Base-by-base conservation (phyloP, 2,113 vertebrate species). In the Leptosomus discolor region DNA sequence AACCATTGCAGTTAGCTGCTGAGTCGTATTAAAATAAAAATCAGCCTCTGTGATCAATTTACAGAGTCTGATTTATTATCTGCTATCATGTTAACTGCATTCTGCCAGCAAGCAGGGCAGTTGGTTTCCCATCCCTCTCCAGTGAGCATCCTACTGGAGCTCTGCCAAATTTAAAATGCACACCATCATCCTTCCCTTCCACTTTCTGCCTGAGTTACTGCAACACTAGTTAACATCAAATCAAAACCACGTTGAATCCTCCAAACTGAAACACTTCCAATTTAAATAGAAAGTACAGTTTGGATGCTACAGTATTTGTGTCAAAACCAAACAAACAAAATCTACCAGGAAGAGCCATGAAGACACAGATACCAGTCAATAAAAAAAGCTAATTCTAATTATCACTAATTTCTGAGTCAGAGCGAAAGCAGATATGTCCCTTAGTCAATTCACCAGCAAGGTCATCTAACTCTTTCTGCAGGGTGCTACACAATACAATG, bases 401-500 rank as follows among this genome's bases (percentile, higher is more conserved):
- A 43, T 14, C 27, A 18, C 11, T 26, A 5, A 15, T 54, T 76
- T 69, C 53, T 12, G 27, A 73, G 24, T 30, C 45, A 37, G 8
- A 37, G 3, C 21, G 23, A 75, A 64, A 84, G 69, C 39, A 80
- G 14, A 69, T 8, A 36, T 14, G 27, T 27, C 60, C 37, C 30
- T 58, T 3, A 9, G 43, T 27, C 37, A 53, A 29, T 18, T 75
- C 30, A 64, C n/a, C 30, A 80, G 60, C n/a, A 60, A 58, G 30
- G 45, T 37, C 50, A 45, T 10, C 32, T 15, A 51, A 26, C 32
- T 77, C 36, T 11, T 60, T 29, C 53, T 23, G 5, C 5, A 51
- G 46, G 23, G 6, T 32, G 34, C 8, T 27, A 43, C 53, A n/a
- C 24, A 70, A n/a, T 27, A 34, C 2, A 0, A 16, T 5, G 11